These are phyloP conservation scores for Exephanes ischioxanthus DNA, from an alignment of 2,888 invertebrate species.

Conservation along the genomic window DNA sequence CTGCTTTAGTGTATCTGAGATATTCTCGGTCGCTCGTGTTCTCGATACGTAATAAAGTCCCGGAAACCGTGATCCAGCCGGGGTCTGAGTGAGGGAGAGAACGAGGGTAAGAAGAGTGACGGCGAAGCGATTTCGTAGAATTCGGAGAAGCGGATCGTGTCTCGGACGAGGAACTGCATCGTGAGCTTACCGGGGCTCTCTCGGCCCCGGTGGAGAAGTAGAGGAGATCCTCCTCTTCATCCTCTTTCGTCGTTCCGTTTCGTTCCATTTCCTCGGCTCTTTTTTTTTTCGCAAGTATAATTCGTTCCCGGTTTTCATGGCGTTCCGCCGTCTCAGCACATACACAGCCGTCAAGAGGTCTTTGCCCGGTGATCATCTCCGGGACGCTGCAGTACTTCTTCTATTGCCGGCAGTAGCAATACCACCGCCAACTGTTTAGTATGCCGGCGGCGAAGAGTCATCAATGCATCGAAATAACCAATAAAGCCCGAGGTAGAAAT, in stretches of 20 bases:
- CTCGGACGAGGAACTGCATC: slow-evolving; percentile 51
- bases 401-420: slow-evolving; percentile 10
- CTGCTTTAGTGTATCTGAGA: neutral
- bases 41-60: slow-evolving; percentile 28
- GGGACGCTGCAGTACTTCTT: slow-evolving; percentile 10
- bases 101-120: slow-evolving; percentile 22
- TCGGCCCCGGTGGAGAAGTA: neutral
- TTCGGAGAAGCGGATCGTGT: slow-evolving; percentile 31
- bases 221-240: neutral
- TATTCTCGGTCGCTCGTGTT: slow-evolving; percentile 21
- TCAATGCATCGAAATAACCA: slow-evolving; percentile 76
- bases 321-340: slow-evolving; percentile 59
- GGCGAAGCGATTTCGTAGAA: slow-evolving; percentile 31
- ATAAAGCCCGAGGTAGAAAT: slow-evolving; percentile 70
- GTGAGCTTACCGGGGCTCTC: slow-evolving; percentile 3
- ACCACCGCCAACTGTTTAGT: slow-evolving; percentile 64
- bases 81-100: neutral
- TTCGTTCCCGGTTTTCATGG: slow-evolving; percentile 55
- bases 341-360: slow-evolving; percentile 48
- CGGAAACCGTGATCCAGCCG: slow-evolving; percentile 20
- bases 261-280: neutral
- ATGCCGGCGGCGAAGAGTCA: slow-evolving; percentile 72
- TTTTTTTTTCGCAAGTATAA: slow-evolving; percentile 48
- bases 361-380: slow-evolving; percentile 47
- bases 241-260: neutral